Base-by-base conservation (phyloP, 2,113 vertebrate genomes). In the Boleophthalmus pectinirostris region DNA sequence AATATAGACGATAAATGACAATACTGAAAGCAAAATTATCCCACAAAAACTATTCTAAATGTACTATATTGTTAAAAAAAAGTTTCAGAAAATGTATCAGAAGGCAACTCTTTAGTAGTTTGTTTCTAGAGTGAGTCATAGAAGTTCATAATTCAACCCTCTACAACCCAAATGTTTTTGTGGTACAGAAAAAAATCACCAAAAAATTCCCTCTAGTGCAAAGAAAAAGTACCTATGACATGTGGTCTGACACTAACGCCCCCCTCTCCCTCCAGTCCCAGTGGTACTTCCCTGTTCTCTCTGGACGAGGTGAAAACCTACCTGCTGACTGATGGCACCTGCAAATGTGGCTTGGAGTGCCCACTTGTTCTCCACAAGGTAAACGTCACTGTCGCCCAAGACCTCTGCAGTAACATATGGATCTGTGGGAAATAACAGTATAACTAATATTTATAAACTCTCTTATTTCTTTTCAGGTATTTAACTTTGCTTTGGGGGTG, bases 341-440 rank as follows among this genome's bases (percentile, higher is more conserved):
- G 96, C 92, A 98, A 97, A 90, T 96, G 96, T 85, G 96, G 96
- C 81, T 92, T 96, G 74, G 95, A 97, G 89, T 95, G 95, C 91
- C 96, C 96, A 75, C 95, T 98, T 69, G 93, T 95, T 81, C 83
- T 95, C 72, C 93, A 94, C 80, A 96, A 96, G 95, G 96, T 97
- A 76, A 79, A 80, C 14, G 2, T 5, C 2, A 5, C 7, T 35
- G 58, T 63, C 16, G 29, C 4, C 60, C 12, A 1, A 56, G 53
- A 29, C 13, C 24, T 60, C 7, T 29, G 57, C 16, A 25, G 16
- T 7, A 18, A 56, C 10, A 11, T 7, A 35, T 66, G 25, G 21
- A 18, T 10, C 38, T 51, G 16, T 51, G 47, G n/a, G 20, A 54
- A 54, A 54, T 54, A 51, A 18, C 18, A 51, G 49, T 51, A 6